A percentile compares a stretch with the other conserved stretches of the same genome.
Conservation (phyloP, 2,888 invertebrate species). For the Phyto melanocephala region DNA sequence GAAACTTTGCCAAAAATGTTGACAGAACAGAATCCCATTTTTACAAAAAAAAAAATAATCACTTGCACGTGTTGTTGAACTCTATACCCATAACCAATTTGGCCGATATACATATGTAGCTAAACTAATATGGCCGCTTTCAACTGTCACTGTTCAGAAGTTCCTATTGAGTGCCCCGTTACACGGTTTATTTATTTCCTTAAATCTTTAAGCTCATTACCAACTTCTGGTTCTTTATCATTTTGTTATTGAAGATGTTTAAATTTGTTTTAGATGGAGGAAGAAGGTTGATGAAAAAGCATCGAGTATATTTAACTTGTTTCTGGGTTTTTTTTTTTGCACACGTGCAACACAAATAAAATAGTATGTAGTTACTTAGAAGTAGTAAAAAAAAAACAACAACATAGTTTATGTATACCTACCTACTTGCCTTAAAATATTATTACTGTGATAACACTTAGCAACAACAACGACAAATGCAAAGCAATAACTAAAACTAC, state of each 20-base stretch:
- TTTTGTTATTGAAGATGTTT: slow-evolving; percentile 34
- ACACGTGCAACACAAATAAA: slow-evolving; percentile 63
- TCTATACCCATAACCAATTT: too few species aligned
- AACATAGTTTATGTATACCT: neutral
- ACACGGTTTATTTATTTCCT: slow-evolving; percentile 59
- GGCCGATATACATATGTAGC: too few species aligned
- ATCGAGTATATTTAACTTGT: slow-evolving; percentile 37
- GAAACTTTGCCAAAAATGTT: too few species aligned
- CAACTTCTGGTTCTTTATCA: slow-evolving; percentile 43
- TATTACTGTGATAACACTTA: slow-evolving; percentile 7
- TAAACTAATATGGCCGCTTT: too few species aligned
- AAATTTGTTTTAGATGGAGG: neutral
- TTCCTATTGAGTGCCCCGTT: too few species aligned
- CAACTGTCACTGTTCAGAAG: too few species aligned
- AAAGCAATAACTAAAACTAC: slow-evolving; percentile 54
- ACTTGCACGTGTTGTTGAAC: too few species aligned
- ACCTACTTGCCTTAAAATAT: neutral
- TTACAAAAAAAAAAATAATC: too few species aligned
- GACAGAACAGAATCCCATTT: too few species aligned
- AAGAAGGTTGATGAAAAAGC: slow-evolving; percentile 47
- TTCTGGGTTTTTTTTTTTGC: slow-evolving; percentile 36
- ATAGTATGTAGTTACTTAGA: slow-evolving; percentile 24
- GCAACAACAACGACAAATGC: neutral
- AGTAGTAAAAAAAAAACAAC: slow-evolving; percentile 1
- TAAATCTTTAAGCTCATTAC: slow-evolving; percentile 25